A percentile compares a stretch with the other conserved stretches of the same genome.
Conservation (phyloP, 2,888 invertebrate genomes). For the Archips crataeganus region DNA sequence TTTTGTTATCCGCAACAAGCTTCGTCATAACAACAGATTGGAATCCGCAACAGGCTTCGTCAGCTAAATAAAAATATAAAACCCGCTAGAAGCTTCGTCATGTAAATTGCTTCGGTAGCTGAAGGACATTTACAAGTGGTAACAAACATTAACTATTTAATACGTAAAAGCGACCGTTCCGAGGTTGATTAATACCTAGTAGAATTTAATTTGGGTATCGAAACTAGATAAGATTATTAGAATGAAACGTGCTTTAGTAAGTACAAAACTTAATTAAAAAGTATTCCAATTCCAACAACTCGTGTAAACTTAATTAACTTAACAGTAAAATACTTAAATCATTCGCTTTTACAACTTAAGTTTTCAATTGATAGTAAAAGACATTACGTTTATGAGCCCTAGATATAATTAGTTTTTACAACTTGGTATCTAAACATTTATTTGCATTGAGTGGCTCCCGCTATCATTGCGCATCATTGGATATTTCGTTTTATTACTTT, state of each 20-base stretch:
- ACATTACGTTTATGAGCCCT: slow-evolving; percentile 9
- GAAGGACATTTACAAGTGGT: background rate
- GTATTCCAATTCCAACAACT: background rate
- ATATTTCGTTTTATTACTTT: slow-evolving; percentile 7
- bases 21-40: no score
- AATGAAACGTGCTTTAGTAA: background rate
- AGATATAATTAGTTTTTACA: slow-evolving; percentile 5
- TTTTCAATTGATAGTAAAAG: slow-evolving; percentile 19
- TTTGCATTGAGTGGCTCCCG: slow-evolving; percentile 1
- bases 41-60: no score
- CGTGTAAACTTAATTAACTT: slow-evolving; percentile 25
- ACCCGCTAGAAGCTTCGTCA: no score
- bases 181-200: background rate
- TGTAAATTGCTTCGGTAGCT: no score
- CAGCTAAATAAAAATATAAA: no score
- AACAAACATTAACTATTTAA: background rate
- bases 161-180: background rate
- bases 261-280: slow-evolving; percentile 16
- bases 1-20: no score
- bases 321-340: slow-evolving; percentile 28
- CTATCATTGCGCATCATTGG: background rate
- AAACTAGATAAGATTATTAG: slow-evolving; percentile 1
- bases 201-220: background rate
- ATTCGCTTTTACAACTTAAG: slow-evolving; percentile 27
- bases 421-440: slow-evolving; percentile 14